These are phyloP conservation scores for Thereva nobilitata DNA, from an alignment of 2,888 invertebrate species.

Conservation along the genomic window DNA sequence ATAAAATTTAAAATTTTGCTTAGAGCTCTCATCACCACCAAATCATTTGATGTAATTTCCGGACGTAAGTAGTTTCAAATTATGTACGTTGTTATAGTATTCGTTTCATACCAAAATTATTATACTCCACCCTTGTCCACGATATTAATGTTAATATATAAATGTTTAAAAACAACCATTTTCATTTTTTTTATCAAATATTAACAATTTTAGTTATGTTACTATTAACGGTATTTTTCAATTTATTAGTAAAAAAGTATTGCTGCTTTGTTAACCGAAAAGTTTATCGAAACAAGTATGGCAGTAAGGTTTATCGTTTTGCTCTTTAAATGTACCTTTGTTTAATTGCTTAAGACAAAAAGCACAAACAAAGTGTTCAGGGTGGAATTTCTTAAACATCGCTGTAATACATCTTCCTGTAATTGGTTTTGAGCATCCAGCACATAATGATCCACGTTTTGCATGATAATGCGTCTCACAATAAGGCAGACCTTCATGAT, in stretches of 20 bases:
- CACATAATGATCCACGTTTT: slow-evolving; percentile 94
- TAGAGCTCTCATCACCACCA: slow-evolving; percentile 27
- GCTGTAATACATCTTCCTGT: slow-evolving; percentile 98
- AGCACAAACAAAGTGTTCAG: slow-evolving; percentile 99
- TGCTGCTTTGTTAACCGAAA: slow-evolving; percentile 70
- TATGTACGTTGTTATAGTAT: too few species aligned
- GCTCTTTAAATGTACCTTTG: slow-evolving; percentile 99
- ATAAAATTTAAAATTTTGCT: not conserved
- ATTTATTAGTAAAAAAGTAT: not conserved
- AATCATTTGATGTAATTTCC: not conserved
- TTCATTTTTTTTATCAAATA: too few species aligned
- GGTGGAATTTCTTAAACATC: slow-evolving; percentile 99
- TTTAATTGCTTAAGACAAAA: slow-evolving; percentile 97
- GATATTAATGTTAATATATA: not conserved
- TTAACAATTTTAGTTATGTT: too few species aligned
- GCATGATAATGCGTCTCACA: slow-evolving; percentile 99
- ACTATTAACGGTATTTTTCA: slow-evolving; percentile 17
- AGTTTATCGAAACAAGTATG: slow-evolving; percentile 97
- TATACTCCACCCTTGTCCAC: not conserved
- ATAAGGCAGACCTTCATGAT: slow-evolving; percentile 96
- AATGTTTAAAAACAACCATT: not conserved
- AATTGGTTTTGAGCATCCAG: slow-evolving; percentile 96
- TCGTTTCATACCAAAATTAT: not conserved
- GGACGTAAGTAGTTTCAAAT: too few species aligned
- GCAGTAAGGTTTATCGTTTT: slow-evolving; percentile 98